These are phyloP conservation scores for Pelobates fuscus DNA, from an alignment of 2,113 vertebrate species.

Conservation along the genomic window DNA sequence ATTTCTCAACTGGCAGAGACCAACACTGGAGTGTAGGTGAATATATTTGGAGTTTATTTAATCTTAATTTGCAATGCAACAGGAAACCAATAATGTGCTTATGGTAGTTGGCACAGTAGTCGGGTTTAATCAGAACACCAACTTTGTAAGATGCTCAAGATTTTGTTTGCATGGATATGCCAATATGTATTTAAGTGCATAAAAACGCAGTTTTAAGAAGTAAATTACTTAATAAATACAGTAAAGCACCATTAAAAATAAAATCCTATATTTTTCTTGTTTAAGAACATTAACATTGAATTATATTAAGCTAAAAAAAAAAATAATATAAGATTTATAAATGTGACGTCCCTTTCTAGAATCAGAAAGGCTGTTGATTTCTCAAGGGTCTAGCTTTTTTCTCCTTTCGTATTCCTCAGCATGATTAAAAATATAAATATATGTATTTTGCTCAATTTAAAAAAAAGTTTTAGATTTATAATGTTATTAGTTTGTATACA, in stretches of 20 bases:
- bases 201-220: too few relatives aligned
- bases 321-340: not conserved
- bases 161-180: too few relatives aligned
- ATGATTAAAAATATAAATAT: not conserved
- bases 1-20: too few relatives aligned
- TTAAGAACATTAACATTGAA: not conserved
- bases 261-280: not conserved
- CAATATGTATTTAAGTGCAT: too few relatives aligned
- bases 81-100: too few relatives aligned
- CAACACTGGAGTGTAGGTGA: too few relatives aligned
- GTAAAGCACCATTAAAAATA: too few relatives aligned
- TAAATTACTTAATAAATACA: not conserved
- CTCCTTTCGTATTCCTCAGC: not conserved
- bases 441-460: not conserved
- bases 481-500: not conserved
- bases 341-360: not conserved
- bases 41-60: too few relatives aligned
- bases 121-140: too few relatives aligned
- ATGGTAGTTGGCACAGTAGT: too few relatives aligned
- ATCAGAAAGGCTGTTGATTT: not conserved
- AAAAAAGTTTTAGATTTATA: not conserved
- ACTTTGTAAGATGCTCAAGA: too few relatives aligned
- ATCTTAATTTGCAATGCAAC: too few relatives aligned
- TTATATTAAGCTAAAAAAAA: not conserved
- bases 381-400: not conserved